Evolutionary conservation across 2,797 vertebrate species (phyloP).

Genomic region (Arctocebus calabarensis): DNA sequence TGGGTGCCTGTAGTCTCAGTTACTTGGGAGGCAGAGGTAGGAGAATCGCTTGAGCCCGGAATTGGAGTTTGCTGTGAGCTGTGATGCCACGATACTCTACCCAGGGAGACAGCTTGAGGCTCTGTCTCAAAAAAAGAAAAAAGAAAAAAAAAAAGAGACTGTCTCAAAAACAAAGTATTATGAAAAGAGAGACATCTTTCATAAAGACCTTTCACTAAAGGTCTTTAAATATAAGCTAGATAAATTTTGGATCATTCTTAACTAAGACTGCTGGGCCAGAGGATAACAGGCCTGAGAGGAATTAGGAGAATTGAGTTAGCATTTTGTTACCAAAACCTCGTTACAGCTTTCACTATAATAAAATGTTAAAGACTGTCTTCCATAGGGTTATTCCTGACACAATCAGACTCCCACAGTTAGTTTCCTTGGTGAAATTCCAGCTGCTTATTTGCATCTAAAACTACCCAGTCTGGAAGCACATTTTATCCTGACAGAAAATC

Average conservation of each 20-base stretch:
- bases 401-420: neutral
- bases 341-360: neutral
- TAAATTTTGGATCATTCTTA: conserved; percentile 21
- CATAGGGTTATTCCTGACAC: neutral
- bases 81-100: too few species aligned
- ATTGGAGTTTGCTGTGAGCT: too few species aligned
- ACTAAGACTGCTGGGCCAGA: neutral
- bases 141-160: too few species aligned
- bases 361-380: neutral
- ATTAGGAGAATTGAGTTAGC: neutral
- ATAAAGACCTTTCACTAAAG: neutral
- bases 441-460: neutral
- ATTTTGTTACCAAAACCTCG: neutral
- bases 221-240: conserved; percentile 10
- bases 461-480: neutral
- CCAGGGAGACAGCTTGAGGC: too few species aligned
- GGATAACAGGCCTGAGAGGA: conserved; percentile 27
- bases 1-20: too few species aligned
- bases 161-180: too few species aligned
- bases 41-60: too few species aligned
- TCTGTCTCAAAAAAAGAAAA: too few species aligned
- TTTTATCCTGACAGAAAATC: conserved; percentile 5
- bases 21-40: too few species aligned
- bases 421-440: neutral
- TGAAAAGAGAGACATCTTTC: neutral